Base-by-base conservation (phyloP, 1,140 invertebrate species). In the Cyclina sinensis region DNA sequence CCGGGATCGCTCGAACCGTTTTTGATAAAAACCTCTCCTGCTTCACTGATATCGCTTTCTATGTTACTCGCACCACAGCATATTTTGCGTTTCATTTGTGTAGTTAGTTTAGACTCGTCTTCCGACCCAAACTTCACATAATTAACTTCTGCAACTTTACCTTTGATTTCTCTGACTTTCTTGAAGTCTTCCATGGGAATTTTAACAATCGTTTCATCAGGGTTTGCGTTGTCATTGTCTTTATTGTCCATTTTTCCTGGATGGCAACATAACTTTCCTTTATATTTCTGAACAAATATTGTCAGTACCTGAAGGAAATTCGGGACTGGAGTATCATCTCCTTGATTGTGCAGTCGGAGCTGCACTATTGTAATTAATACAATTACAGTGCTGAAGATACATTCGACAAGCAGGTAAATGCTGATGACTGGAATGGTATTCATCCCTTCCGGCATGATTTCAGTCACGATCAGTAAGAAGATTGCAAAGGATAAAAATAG, bases 361-460 rank as follows among this genome's bases (percentile, higher is more conserved):
- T 88, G 78, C 12, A 88, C n/a, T 4, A 88, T 83, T 18, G 78
- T 80, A 11, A 83, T 21, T 16, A 88, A 27, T 12, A 88, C 86
- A n/a, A 88, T 88, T 7, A 83, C 18, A 12, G 79, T 82, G 43
- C 86, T 88, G 21, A 88, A 59, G 27, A 83, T 48, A 39, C 79
- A 88, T 48, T 88, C 79, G 0, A 83, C 30, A 37, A 88, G 65
- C 27, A 88, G 27, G 48, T 88, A 88, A 2, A 16, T 82, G 37
- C 80, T 88, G 16, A 88, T 74, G 5, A 88, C 43, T 0, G 86
- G 86, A 35, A 88, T 62, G 18, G 86, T 73, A 32, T 81, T 88
- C 86, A 88, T 88, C 46, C 86, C 86, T 43, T 88, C 86, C n/a
- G 86, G 86, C 86, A 88, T 88, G 16, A 88, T 74, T 27, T 82